Percentiles rank a stretch among this genome's conserved stretches.
phyloP scores from a whole-genome alignment of 2,888 invertebrate species.

The Tipula helvola region DNA sequence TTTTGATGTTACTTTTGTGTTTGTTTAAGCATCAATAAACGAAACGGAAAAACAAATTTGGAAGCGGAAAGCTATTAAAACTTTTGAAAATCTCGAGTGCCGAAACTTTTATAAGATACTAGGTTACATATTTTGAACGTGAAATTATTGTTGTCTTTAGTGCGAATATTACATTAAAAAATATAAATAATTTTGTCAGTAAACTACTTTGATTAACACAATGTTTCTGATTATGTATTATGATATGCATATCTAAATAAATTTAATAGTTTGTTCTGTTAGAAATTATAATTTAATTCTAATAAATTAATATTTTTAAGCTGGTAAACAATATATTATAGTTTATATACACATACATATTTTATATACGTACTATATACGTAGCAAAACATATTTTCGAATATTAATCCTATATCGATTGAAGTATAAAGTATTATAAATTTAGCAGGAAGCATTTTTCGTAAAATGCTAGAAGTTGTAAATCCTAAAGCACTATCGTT shows the following conservation, averaged over 20 bases:
- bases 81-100: background rate
- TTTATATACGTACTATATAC: too few relatives aligned
- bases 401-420: background rate
- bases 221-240: too few relatives aligned
- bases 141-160: background rate
- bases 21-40: background rate
- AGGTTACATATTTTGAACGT: too few relatives aligned
- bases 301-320: background rate
- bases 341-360: too few relatives aligned
- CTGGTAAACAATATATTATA: background rate
- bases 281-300: too few relatives aligned
- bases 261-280: too few relatives aligned
- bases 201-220: too few relatives aligned
- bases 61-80: background rate
- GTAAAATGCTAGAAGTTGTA: background rate
- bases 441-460: background rate
- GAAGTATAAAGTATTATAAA: background rate
- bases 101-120: background rate
- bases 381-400: background rate
- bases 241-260: background rate
- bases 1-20: background rate
- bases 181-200: too few relatives aligned
- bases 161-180: too few relatives aligned
- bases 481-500: background rate
- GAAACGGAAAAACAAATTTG: background rate